A percentile compares a stretch with the other conserved stretches of the same genome.
Conservation (phyloP, 1,140 invertebrate species). For the Drosophila watanabei region DNA sequence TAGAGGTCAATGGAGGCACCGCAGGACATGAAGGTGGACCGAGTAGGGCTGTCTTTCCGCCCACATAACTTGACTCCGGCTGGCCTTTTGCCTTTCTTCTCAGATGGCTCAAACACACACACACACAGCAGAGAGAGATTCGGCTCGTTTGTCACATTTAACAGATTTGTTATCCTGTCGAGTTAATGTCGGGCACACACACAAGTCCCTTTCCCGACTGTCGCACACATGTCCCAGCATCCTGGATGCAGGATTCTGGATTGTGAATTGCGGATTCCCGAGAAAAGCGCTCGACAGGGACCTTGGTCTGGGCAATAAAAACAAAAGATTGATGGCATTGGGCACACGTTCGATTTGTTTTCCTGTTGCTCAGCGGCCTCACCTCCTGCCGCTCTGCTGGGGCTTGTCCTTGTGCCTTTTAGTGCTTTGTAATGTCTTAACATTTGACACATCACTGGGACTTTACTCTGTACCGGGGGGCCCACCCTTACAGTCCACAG, state of each 20-base stretch:
- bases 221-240: conserved; percentile 46
- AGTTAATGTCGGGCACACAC: conserved; percentile 84
- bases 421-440: conserved; percentile 85
- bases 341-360: conserved; percentile 85
- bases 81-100: conserved; percentile 48
- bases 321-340: conserved; percentile 85
- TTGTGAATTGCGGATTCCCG: conserved; percentile 51
- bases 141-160: conserved; percentile 85
- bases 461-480: conserved; percentile 41
- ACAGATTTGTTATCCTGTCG: conserved; percentile 86
- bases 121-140: conserved; percentile 15
- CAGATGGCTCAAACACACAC: conserved; percentile 61
- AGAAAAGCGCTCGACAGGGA: conserved; percentile 71
- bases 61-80: conserved; percentile 66
- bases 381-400: conserved; percentile 11
- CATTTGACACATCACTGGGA: conserved; percentile 83
- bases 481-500: conserved; percentile 23
- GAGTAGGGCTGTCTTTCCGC: conserved; percentile 24
- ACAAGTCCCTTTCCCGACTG: conserved; percentile 37
- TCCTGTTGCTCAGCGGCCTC: conserved; percentile 68
- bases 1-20: conserved; percentile 75
- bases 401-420: conserved; percentile 68
- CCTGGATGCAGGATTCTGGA: conserved; percentile 25
- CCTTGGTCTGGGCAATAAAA: conserved; percentile 75
- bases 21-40: conserved; percentile 21